Evolutionary conservation across 2,888 invertebrate genomes (phyloP), one percentile per base, ranked within the genome.

Genomic region (Noctua pronuba): DNA sequence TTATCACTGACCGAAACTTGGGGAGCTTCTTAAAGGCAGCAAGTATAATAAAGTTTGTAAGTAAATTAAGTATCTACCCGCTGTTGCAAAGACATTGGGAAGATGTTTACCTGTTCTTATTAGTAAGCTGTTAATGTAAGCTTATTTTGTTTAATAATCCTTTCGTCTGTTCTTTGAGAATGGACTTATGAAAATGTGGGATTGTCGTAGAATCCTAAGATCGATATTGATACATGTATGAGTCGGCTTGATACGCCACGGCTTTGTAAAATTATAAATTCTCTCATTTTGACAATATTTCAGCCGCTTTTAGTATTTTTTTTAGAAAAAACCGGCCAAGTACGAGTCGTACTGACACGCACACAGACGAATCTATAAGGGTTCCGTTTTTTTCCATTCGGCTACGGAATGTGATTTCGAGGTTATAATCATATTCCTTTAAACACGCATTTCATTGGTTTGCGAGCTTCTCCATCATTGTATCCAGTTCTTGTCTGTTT

Each of bases 21-120:
- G 44, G 41, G n/a, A 86, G 86, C 60, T 84, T 89, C 16, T 81
- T 71, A 77, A 83, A 86, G 77, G 62, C 78, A 58, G 65, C 49
- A 35, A 52, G 75, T 79, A 75, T 88, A 85, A 90, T 88, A 87
- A 89, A 91, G 88, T 91, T 89, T 71, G 79, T 44, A 88, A 90
- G 79, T 44, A 88, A 90, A 91, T 90, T 85, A 89, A 88, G 89
- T 86, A 79, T 77, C 71, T 62, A 44, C 76, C 44, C 46, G 38
- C 64, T 68, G 75, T 82, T 80, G 68, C 69, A 69, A 82, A 73
- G 76, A 77, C 74, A 80, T 52, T 21, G 68, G n/a, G 62, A 81
- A 72, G 60, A 66, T 75, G 52, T 71, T 75, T 73, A 82, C 74
- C 75, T 79, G 70, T 58, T 71, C 60, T 75, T 64, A 52, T 55